phyloP scores from a whole-genome alignment of 2,797 vertebrate species.

The Coluber constrictor region DNA sequence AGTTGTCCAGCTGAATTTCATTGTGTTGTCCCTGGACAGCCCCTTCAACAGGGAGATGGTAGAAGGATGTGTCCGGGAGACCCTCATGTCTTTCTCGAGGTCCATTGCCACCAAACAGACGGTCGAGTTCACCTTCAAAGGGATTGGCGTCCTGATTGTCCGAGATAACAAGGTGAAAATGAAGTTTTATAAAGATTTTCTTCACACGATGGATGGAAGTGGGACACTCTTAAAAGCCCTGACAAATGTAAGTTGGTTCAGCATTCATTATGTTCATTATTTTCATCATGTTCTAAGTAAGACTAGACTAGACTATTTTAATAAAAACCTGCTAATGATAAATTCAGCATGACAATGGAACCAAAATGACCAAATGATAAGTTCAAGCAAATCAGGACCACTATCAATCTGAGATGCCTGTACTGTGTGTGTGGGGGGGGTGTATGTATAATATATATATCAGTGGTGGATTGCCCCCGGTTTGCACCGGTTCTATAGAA shows the following conservation, averaged over 20 bases:
- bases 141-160: slow-evolving; percentile 76
- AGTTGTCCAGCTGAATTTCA: slow-evolving; percentile 77
- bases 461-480: no score
- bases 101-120: slow-evolving; percentile 66
- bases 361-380: not conserved
- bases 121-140: slow-evolving; percentile 72
- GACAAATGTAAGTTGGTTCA: slow-evolving; percentile 68
- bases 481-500: no score
- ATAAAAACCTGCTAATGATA: not conserved
- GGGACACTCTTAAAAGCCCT: slow-evolving; percentile 67
- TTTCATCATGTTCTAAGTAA: slow-evolving; percentile 30
- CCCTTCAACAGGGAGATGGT: slow-evolving; percentile 73
- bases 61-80: slow-evolving; percentile 79
- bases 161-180: slow-evolving; percentile 77
- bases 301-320: not conserved
- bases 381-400: not conserved
- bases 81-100: slow-evolving; percentile 69
- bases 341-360: not conserved
- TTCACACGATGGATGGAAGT: slow-evolving; percentile 72
- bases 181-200: slow-evolving; percentile 80
- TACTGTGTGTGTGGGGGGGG: no score
- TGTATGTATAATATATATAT: no score
- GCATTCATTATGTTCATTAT: slow-evolving; percentile 10
- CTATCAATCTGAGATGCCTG: not conserved
- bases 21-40: slow-evolving; percentile 69